A percentile compares a stretch with the other conserved stretches of the same genome.
Evolutionary conservation across 2,797 vertebrate genomes (phyloP).

Genomic region (Carapus acus): DNA sequence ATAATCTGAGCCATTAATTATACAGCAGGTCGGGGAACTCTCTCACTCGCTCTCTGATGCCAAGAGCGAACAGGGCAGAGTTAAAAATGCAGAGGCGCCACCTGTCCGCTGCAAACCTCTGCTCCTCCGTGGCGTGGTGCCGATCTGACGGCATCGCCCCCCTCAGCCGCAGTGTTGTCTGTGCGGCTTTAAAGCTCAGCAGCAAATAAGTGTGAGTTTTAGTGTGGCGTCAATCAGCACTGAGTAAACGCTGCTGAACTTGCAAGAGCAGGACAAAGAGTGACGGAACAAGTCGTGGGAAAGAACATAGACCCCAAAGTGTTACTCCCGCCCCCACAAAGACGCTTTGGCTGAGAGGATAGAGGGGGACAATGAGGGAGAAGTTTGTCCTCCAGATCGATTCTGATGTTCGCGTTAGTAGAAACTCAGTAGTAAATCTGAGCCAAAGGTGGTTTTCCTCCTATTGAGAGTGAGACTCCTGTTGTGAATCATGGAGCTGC

Average conservation of each 20-base stretch:
- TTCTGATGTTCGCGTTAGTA: slow-evolving; percentile 5
- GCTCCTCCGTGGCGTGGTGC: slow-evolving; percentile 19
- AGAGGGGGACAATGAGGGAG: slow-evolving; percentile 6
- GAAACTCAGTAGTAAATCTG: background rate
- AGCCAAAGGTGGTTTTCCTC: too few species aligned
- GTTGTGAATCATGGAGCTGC: too few species aligned
- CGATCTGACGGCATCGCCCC: slow-evolving; percentile 23
- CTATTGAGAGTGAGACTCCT: too few species aligned
- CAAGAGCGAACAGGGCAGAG: slow-evolving; percentile 13
- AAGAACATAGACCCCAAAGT: too few species aligned
- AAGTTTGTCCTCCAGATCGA: slow-evolving; percentile 25
- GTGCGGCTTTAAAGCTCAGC: slow-evolving; percentile 33
- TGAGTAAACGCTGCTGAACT: slow-evolving; percentile 13
- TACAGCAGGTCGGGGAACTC: slow-evolving; percentile 55
- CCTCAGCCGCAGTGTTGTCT: slow-evolving; percentile 10
- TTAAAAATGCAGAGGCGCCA: slow-evolving; percentile 55
- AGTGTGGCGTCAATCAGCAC: slow-evolving; percentile 22
- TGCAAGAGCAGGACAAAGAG: too few species aligned
- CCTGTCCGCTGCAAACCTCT: slow-evolving; percentile 38
- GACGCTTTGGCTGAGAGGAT: slow-evolving; percentile 16
- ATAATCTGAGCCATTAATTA: slow-evolving; percentile 63
- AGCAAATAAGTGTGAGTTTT: slow-evolving; percentile 29
- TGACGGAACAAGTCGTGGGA: too few species aligned
- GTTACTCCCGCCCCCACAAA: too few species aligned
- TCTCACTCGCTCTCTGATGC: slow-evolving; percentile 51